Base-by-base conservation (phyloP, 2,888 invertebrate genomes). In the Agrochola macilenta region DNA sequence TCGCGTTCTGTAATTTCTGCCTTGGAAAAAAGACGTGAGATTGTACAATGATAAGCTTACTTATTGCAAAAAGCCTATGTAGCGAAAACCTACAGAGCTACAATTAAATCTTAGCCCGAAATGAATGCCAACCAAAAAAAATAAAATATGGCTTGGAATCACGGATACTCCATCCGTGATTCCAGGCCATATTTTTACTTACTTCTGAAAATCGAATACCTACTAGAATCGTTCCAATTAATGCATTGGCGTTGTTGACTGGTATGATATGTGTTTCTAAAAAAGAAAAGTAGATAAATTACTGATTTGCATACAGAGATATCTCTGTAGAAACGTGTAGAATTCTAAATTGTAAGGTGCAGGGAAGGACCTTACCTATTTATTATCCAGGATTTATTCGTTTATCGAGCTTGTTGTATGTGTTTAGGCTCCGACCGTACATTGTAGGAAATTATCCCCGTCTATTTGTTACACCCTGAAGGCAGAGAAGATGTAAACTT, bases 311-410 rank as follows among this genome's bases (percentile, higher is more conserved):
- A 64, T 52, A n/a, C 73, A 57, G 26, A 71, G 65, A 83, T 80
- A 80, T 73, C 52, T 69, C 64, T 75, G 70, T 11, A 63, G 52
- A 20, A 68, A 61, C 46, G 69, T 69, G 69, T 84, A 84, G 49
- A 26, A 68, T 78, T 78, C 43, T 78, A 68, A 74, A 85, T 81
- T 81, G 71, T 76, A 43, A 72, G 72, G 75, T 63, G 46, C 76
- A 39, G 74, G 46, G 71, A 76, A 69, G 63, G 49, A 58, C n/a
- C 63, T 65, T 20, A 71, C 75, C 74, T 83, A 60, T 85, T 76
- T 78, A 78, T 85, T 80, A 85, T 69, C 70, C 43, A 4, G 68
- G 84, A 80, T 83, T 85, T 83, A 75, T 75, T 79, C 84, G 73
- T 78, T 85, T 84, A 84, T 79, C 82, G 79, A 46, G 69, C 17